Evolutionary conservation across 2,888 invertebrate species (phyloP), one percentile per base, ranked within the genome.

Genomic region (Neria commutata): DNA sequence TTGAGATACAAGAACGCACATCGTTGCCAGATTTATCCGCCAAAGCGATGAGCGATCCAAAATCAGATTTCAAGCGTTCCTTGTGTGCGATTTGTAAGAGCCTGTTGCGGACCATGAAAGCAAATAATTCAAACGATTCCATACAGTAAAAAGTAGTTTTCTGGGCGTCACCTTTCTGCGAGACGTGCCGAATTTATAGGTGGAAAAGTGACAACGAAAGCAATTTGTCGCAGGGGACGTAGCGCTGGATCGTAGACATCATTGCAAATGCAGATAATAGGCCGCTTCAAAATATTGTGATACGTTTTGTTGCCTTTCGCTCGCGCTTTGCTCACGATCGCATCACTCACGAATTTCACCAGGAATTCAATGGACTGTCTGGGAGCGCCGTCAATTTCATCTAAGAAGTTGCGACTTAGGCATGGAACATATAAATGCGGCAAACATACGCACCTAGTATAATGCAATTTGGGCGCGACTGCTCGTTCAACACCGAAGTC

Each of bases 331-430:
- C 67, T 72, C 1, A 77, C 80, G 0, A 75, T 76, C 1, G 82
- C 85, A 16, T 91, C 91, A 3, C 86, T 87, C 33, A 93, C 87
- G 82, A 94, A 91, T 71, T 90, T 91, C 0, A 97, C 86, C 14
- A 98, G 80, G 62, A 91, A 86, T 64, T 96, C 95, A 37, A 98
- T 93, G 0, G 96, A 91, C 1, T 91, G 87, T 5, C 87, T 82
- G 0, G 97, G 96, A 0, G 98, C 96, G 2, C 98, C 98, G 82
- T 99, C 99, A 64, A 99, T 96, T 85, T 98, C 98, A 84, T 98
- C 98, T 83, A 89, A 83, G 81, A 79, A 24, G 50, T 14, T 2
- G 26, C 54, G n/a, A n/a, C n/a, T n/a, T n/a, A n/a, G n/a, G n/a
- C n/a, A n/a, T n/a, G n/a, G n/a, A n/a, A n/a, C n/a, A n/a, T n/a